A percentile compares a stretch with the other conserved stretches of the same genome.
Evolutionary conservation across 2,888 invertebrate species (phyloP).

Genomic region (Dolichopus griseipennis): DNA sequence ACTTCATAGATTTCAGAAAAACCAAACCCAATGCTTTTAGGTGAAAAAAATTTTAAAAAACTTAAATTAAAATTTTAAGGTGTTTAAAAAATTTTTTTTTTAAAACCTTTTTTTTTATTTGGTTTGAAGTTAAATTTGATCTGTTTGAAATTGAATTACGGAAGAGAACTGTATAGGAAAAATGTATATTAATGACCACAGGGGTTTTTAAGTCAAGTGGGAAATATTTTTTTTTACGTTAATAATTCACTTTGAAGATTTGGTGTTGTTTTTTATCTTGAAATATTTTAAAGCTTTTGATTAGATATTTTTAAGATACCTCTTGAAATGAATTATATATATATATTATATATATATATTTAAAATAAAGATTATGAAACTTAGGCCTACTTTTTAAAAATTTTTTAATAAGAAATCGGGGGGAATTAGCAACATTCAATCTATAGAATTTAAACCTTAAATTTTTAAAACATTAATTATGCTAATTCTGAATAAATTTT

Average conservation of each 20-base stretch:
- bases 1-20: too few species aligned
- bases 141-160: background rate
- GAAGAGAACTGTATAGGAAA: background rate
- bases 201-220: background rate
- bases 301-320: too few species aligned
- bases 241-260: background rate
- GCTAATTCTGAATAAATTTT: background rate
- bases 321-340: too few species aligned
- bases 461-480: background rate
- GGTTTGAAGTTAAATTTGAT: background rate
- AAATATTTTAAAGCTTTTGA: too few species aligned
- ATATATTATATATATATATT: too few species aligned
- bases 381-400: too few species aligned
- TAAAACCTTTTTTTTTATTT: too few species aligned
- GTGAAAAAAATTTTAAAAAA: too few species aligned
- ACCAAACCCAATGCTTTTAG: too few species aligned
- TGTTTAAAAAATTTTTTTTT: too few species aligned
- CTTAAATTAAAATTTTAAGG: too few species aligned
- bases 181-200: background rate
- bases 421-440: background rate
- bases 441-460: background rate
- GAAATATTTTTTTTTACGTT: background rate
- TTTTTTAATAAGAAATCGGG: background rate
- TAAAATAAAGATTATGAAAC: too few species aligned
- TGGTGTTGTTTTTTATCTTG: background rate